Percentiles rank a stretch among this genome's conserved stretches.
phyloP scores from a whole-genome alignment of 2,113 vertebrate species.

The Gorilla gorilla region DNA sequence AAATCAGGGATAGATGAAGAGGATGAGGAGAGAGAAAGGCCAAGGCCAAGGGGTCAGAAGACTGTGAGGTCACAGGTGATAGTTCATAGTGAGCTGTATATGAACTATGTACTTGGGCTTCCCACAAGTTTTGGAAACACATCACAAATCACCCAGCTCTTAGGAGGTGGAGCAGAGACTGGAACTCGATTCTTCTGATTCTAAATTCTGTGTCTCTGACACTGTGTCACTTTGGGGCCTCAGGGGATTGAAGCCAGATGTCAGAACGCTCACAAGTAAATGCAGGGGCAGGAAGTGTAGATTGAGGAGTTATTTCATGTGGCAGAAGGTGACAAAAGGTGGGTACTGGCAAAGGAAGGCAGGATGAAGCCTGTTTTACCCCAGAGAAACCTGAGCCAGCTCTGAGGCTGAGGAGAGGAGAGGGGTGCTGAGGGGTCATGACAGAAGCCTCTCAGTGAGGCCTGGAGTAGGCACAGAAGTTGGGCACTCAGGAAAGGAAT shows the following conservation, averaged over 20 bases:
- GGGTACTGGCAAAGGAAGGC: neutral
- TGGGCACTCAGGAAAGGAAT: neutral
- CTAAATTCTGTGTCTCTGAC: neutral
- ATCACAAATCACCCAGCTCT: neutral
- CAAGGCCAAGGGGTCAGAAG: neutral
- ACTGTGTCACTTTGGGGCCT: neutral
- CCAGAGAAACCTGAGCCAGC: neutral
- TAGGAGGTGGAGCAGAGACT: neutral
- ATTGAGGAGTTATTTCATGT: neutral
- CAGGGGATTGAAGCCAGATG: neutral
- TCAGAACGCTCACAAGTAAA: neutral
- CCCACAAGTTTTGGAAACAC: fast-evolving
- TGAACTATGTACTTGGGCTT: neutral
- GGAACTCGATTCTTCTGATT: neutral
- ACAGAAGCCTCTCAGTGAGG: neutral
- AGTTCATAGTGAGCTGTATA: neutral
- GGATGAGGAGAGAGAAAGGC: neutral
- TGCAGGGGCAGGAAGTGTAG: neutral
- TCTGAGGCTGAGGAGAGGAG: neutral
- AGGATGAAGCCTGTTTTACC: neutral
- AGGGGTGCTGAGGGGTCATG: fast-evolving
- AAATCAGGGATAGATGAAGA: neutral
- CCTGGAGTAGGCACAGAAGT: neutral
- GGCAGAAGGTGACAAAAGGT: neutral
- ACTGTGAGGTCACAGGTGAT: neutral